Conservation (phyloP, 2,888 invertebrate species). For the Cabera pusaria region DNA sequence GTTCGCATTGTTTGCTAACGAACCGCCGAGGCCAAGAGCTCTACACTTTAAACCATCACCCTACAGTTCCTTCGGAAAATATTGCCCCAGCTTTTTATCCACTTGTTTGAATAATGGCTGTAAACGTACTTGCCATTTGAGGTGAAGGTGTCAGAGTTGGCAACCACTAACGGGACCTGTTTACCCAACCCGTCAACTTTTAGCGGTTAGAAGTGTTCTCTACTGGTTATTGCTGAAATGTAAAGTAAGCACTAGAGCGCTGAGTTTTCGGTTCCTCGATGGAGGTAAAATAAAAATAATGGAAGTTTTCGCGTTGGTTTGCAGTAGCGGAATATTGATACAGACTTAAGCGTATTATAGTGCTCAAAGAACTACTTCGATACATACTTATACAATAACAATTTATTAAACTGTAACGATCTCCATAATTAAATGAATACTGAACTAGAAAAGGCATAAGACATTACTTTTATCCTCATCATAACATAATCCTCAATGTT, state of each 20-base stretch:
- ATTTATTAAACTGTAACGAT: too few relatives aligned
- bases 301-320: constrained; percentile 15
- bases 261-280: constrained; percentile 47
- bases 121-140: constrained; percentile 78
- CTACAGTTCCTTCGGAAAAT: constrained; percentile 78
- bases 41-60: constrained; percentile 81
- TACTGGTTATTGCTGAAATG: constrained; percentile 69
- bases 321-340: neutral
- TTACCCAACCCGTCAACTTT: constrained; percentile 77
- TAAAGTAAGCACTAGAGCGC: constrained; percentile 75
- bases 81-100: constrained; percentile 81
- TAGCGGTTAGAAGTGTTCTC: constrained; percentile 72
- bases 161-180: constrained; percentile 78
- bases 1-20: constrained; percentile 79
- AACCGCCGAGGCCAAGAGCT: constrained; percentile 74
- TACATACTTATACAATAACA: too few relatives aligned
- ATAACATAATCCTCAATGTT: too few relatives aligned
- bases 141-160: constrained; percentile 72
- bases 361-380: too few relatives aligned
- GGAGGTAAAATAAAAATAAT: constrained; percentile 36
- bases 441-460: too few relatives aligned
- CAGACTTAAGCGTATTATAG: too few relatives aligned
- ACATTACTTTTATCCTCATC: too few relatives aligned
- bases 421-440: too few relatives aligned
- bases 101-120: constrained; percentile 82